Percentiles rank a stretch among this genome's conserved stretches.
These are phyloP conservation scores for Pseudomyrmex flavicornis DNA, from an alignment of 1,140 invertebrate species.

Conservation along the genomic window DNA sequence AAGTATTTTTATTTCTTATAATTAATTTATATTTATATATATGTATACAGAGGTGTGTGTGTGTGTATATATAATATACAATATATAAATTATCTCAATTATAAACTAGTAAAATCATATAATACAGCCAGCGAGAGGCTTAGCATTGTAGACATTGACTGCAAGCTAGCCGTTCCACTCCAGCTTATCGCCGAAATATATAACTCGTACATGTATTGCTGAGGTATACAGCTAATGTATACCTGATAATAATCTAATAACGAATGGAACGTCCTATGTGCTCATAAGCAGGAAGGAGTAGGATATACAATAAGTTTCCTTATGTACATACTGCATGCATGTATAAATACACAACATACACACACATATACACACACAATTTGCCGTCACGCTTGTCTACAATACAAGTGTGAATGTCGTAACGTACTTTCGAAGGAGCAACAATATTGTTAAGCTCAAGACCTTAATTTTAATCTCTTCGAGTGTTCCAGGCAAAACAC, in stretches of 20 bases:
- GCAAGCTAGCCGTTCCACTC: conserved; percentile 74
- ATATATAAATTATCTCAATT: conserved; percentile 74
- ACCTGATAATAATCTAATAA: conserved; percentile 50
- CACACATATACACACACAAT: conserved; percentile 45
- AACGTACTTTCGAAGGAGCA: conserved; percentile 51
- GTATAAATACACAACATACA: conserved; percentile 62
- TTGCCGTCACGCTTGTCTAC: conserved; percentile 51
- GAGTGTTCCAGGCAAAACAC: conserved; percentile 11
- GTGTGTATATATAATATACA: conserved; percentile 74
- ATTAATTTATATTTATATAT: conserved; percentile 74
- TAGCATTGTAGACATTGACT: conserved; percentile 79
- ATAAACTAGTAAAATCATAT: conserved; percentile 82
- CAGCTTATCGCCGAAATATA: conserved; percentile 36
- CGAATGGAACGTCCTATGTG: conserved; percentile 67
- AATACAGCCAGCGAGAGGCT: conserved; percentile 81
- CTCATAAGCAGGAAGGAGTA: conserved; percentile 75
- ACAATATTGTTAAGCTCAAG: conserved; percentile 4
- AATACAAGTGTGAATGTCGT: conserved; percentile 58
- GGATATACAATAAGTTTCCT: conserved; percentile 77
- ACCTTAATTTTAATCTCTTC: background rate
- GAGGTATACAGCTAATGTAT: conserved; percentile 19
- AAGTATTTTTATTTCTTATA: conserved; percentile 76
- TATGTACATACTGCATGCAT: conserved; percentile 66
- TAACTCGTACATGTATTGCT: conserved; percentile 29
- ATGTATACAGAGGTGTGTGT: conserved; percentile 56